Evolutionary conservation across 1,140 invertebrate genomes (phyloP), one percentile per base, ranked within the genome.

Genomic region (Littorina saxatilis): DNA sequence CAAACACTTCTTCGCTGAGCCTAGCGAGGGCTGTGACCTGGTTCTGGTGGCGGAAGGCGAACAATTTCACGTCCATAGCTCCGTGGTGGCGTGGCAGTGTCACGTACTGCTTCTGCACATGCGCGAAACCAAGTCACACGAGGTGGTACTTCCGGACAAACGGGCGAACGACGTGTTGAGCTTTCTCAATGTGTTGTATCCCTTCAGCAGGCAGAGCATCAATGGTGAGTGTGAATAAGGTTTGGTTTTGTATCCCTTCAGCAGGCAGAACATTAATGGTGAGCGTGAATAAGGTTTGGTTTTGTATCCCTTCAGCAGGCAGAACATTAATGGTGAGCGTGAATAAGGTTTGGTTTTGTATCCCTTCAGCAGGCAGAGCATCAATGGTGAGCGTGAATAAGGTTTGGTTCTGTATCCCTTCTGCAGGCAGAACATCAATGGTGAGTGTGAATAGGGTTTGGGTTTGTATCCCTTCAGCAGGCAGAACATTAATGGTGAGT

Each of bases 71-170:
- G 66, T 68, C 32, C 66, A 68, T 35, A 68, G 66, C 35, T 29
- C 66, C 32, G 66, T 68, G 35, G 66, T 68, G 66, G 66, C 35
- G 9, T 68, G 66, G 66, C 66, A 68, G 66, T 68, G 66, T 35
- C 13, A 32, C 23, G 35, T 23, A 17, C 66, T 68, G 35, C 11
- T 2, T 3, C 9, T 35, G 35, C 66, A 68, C 35, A 15, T 68
- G 35, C 0, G 2, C 20, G 9, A 68, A 15, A 39, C 66, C 2
- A 35, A 35, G 66, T 0, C 66, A 29, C 9, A 17, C 35, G 66
- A 68, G 35, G 66, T 68, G 66, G 13, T 39, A 23, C 17, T 68
- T 32, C 32, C 23, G 66, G 35, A 68, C 66, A 68, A 23, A 23
- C 5, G 35, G 7, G 66, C 35, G 9, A 35, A 29, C 35, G 66